These are phyloP conservation scores for Mesorhabditis spiculigera DNA, from an alignment of 2,888 invertebrate genomes.

Conservation along the genomic window DNA sequence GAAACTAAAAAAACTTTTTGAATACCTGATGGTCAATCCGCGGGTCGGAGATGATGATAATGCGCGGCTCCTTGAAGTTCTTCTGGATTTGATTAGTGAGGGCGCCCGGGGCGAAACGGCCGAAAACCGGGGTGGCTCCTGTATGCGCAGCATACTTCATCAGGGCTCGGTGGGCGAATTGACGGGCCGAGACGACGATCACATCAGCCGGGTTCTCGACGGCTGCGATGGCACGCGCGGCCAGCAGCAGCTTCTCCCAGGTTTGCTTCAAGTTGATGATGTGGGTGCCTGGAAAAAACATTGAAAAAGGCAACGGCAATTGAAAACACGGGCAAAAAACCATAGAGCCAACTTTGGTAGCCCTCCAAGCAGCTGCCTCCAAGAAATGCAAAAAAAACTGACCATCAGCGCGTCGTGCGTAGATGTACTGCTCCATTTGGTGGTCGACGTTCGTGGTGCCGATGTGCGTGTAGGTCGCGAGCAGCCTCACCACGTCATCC, in stretches of 20 bases:
- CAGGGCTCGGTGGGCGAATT: conserved; percentile 92
- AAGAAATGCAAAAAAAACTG: conserved; percentile 30
- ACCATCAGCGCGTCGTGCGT: conserved; percentile 81
- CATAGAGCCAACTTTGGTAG: too few species aligned
- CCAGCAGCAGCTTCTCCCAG: conserved; percentile 95
- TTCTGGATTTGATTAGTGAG: conserved; percentile 94
- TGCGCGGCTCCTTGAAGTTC: conserved; percentile 95
- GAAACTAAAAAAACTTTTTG: background rate
- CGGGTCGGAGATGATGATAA: conserved; percentile 90
- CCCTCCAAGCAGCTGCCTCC: too few species aligned
- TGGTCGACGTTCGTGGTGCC: conserved; percentile 90
- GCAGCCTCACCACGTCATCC: conserved; percentile 97
- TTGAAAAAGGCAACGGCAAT: too few species aligned
- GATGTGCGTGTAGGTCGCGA: conserved; percentile 88
- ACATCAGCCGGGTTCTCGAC: conserved; percentile 97
- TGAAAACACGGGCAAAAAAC: too few species aligned
- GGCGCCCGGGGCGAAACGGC: conserved; percentile 93
- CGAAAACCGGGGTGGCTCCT: conserved; percentile 95
- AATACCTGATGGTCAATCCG: conserved; percentile 64
- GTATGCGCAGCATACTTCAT: conserved; percentile 96
- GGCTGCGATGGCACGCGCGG: conserved; percentile 94
- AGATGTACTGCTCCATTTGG: conserved; percentile 95
- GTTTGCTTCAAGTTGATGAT: conserved; percentile 93
- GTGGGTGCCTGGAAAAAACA: conserved; percentile 72
- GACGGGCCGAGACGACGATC: conserved; percentile 90